Base-by-base conservation (phyloP, 1,140 invertebrate species). In the Tyrophagus putrescentiae region DNA sequence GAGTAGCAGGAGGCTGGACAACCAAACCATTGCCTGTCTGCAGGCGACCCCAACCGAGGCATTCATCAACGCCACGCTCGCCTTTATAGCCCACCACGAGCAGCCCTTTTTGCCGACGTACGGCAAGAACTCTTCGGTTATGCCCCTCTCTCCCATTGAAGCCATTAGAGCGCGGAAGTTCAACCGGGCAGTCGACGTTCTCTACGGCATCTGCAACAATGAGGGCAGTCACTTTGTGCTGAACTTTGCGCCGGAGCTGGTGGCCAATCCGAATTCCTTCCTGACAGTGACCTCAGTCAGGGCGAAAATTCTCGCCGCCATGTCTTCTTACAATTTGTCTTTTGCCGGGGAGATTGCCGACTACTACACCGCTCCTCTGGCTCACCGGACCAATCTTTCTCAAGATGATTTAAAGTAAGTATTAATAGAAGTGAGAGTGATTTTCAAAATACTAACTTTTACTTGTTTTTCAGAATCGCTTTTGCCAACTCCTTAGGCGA, bases 151-250 rank as follows among this genome's bases (percentile, higher is more conserved):
- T 7, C 52, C 52, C n/a, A 34, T 54, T 2, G 52, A 54, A 33
- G 57, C 57, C 21, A n/a, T 59, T 16, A 42, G 31, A 44, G 50
- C 18, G 21, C 41, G 39, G 18, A 7, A 59, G 18, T 59, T 44
- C n/a, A 45, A 59, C 3, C 18, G 18, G 3, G 6, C 18, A 23
- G 28, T 59, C 9, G 57, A 59, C 33, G 21, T 59, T 4, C 44
- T 59, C 41, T 59, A n/a, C 23, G 57, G 57, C 4, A 28, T 23
- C 2, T 31, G 4, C 29, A 42, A 28, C 3, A 16, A 59, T 42
- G 57, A 59, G 27, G 57, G 57, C 6, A 18, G 21, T 16, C 16
- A 45, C 6, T 59, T 44, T 59, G 57, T 59, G 7, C 23, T 25
- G 25, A n/a, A 28, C 6, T 7, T 50, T n/a, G 41, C 45, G 21